phyloP scores from a whole-genome alignment of 2,113 vertebrate species.

The Sus scrofa region T2T-Sscrofa CM000821.6:6505001-6505500 shows the following conservation, averaged over 20 bases:
- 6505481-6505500: conserved; percentile 58
- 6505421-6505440: conserved; percentile 48
- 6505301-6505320: background rate
- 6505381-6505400: background rate
- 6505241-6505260: background rate
- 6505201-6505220: background rate
- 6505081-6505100: background rate
- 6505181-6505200: background rate
- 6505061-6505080: background rate
- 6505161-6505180: background rate
- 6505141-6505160: background rate
- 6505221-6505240: background rate
- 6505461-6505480: conserved; percentile 36
- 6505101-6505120: background rate
- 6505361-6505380: background rate
- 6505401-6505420: background rate
- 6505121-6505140: background rate
- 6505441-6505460: conserved; percentile 29
- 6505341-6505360: conserved; percentile 50
- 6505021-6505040: background rate
- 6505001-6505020: background rate
- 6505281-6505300: background rate
- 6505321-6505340: background rate
- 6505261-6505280: background rate
- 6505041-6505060: background rate